Percentiles rank a stretch among this genome's conserved stretches.
Evolutionary conservation across 2,888 invertebrate species (phyloP).

Genomic region (Phengaris alcon): DNA sequence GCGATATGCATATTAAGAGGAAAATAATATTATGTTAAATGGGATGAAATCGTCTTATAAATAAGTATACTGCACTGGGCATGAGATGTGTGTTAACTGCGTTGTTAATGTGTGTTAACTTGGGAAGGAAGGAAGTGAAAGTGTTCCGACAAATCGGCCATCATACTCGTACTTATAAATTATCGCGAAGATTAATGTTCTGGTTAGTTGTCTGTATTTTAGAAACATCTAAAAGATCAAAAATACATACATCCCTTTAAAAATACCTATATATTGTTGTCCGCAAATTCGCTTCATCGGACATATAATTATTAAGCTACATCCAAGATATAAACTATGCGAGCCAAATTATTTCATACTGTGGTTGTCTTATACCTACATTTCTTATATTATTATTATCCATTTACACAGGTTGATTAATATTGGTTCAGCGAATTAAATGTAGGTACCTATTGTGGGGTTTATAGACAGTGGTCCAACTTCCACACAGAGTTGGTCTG

Average conservation of each 20-base stretch:
- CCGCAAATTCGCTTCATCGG: too few species aligned
- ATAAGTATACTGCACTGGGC: not conserved
- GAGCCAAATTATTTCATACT: too few species aligned
- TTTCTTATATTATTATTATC: not conserved
- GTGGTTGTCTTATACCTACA: not conserved
- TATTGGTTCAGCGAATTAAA: too few species aligned
- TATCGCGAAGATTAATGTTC: not conserved
- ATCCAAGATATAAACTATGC: too few species aligned
- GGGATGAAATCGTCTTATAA: not conserved
- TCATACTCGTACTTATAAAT: not conserved
- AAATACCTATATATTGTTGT: too few species aligned
- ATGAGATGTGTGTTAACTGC: slow-evolving; percentile 6
- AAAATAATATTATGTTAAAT: not conserved
- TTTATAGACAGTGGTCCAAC: not conserved
- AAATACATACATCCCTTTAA: too few species aligned
- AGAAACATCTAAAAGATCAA: not conserved
- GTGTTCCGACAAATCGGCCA: slow-evolving; percentile 23
- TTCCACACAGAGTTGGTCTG: not conserved
- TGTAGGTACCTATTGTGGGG: not conserved
- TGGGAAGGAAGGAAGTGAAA: slow-evolving; percentile 28
- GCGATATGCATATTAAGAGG: not conserved
- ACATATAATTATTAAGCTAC: too few species aligned
- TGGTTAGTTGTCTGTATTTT: not conserved
- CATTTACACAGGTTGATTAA: too few species aligned
- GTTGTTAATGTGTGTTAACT: slow-evolving; percentile 3